Percentiles rank a stretch among this genome's conserved stretches.
Evolutionary conservation across 2,113 vertebrate species (phyloP).

Genomic region (Otolemur garnettii): DNA sequence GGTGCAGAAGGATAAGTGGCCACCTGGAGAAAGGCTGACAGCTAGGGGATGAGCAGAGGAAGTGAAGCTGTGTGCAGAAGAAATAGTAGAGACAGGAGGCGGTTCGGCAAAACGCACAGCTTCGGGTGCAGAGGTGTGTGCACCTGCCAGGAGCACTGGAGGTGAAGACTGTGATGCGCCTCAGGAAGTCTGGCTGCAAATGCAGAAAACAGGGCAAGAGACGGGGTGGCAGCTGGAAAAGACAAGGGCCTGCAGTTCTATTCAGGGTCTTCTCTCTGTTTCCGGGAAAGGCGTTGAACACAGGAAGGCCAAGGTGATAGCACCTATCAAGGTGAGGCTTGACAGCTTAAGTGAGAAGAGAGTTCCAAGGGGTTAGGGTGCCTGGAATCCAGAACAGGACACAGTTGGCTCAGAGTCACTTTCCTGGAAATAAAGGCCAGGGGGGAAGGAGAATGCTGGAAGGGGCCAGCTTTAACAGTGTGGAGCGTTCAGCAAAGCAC

Average conservation of each 20-base stretch:
- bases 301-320: fast-evolving
- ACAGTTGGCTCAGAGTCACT: not conserved
- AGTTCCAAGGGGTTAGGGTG: not conserved
- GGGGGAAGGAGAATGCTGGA: not conserved
- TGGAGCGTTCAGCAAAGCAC: not conserved
- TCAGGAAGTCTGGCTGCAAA: not conserved
- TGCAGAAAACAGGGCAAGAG: not conserved
- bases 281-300: not conserved
- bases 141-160: fast-evolving
- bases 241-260: not conserved
- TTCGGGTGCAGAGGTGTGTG: not conserved
- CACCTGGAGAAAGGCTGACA: not conserved
- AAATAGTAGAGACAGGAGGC: not conserved
- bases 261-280: fast-evolving
- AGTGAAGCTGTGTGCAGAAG: not conserved
- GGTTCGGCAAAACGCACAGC: not conserved
- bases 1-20: not conserved
- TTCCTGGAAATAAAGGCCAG: not conserved
- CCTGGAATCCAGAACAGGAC: not conserved
- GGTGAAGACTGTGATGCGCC: fast-evolving
- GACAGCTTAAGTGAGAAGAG: not conserved
- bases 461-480: not conserved
- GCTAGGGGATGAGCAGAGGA: not conserved
- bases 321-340: too few species aligned
- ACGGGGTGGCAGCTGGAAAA: not conserved